Evolutionary conservation across 2,113 vertebrate genomes (phyloP), one percentile per base, ranked within the genome.

Genomic region (Hepsetus odoe): DNA sequence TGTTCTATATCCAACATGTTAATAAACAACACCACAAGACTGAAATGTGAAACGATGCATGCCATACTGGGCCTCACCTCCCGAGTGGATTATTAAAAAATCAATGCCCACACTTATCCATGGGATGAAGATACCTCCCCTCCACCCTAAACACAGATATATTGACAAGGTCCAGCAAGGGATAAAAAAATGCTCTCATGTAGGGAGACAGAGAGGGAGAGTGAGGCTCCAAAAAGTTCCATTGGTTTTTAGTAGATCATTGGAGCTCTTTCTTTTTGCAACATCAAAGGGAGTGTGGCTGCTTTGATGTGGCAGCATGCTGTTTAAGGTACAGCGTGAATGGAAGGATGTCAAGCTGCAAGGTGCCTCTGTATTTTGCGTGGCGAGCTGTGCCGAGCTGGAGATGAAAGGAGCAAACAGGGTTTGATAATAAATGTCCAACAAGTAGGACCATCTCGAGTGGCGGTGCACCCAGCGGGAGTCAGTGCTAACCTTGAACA

Each of bases 251-350:
- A 94, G 93, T 89, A 95, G 96, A 96, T 96, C 95, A 94, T 92
- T 92, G 92, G 94, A 93, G 93, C 91, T 94, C 94, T 96, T 96
- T 96, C 94, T 95, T 94, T 96, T 94, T 95, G 92, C 91, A 94
- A 95, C 95, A 96, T 97, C 95, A 97, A 97, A 97, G 95, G 88
- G 88, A 76, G 90, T 88, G 86, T 86, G 90, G 82, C 90, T 87
- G 88, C 96, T 97, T 97, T 97, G 95, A 97, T 95, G 95, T 96
- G 94, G 92, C 93, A 90, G 88, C 95, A 94, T 96, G 95, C 95
- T 96, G 95, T 95, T 96, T 96, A 96, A 97, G 95, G 96, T 96
- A 96, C 95, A 95, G 95, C 94, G 94, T 96, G 95, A 97, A 96
- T 95, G 94, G 94, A 95, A 95, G 94, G 95, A 95, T 96, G 95